Percentiles rank a stretch among this genome's conserved stretches.
phyloP scores from a whole-genome alignment of 2,888 invertebrate species.

The Chrysolina americana region DNA sequence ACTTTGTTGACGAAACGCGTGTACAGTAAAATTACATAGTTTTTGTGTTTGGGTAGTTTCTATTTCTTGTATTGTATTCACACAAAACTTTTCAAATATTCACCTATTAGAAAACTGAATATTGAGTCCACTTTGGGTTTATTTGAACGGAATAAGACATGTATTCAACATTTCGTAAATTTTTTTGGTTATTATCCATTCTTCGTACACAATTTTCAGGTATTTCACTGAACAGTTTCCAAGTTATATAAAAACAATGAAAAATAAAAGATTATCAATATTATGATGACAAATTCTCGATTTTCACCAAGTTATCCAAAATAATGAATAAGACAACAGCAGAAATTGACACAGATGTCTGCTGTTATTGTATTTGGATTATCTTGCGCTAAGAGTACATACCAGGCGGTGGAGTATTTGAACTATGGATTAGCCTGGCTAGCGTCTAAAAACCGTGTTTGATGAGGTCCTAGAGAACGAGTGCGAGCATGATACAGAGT shows the following conservation, averaged over 20 bases:
- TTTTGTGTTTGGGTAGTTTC: no score
- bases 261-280: slow-evolving; percentile 14
- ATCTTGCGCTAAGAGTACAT: slow-evolving; percentile 55
- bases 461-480: slow-evolving; percentile 26
- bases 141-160: no score
- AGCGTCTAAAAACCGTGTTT: slow-evolving; percentile 62
- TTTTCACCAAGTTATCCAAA: slow-evolving; percentile 27
- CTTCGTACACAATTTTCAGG: neutral
- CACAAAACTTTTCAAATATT: no score
- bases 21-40: no score
- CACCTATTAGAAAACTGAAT: no score
- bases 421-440: slow-evolving; percentile 66
- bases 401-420: slow-evolving; percentile 64
- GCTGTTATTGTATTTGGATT: slow-evolving; percentile 58
- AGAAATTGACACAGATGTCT: slow-evolving; percentile 53
- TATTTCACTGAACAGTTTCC: neutral
- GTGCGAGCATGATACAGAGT: slow-evolving; percentile 25
- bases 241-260: no score
- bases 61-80: no score
- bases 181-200: neutral
- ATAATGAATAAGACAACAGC: slow-evolving; percentile 51
- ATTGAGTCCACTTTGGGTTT: no score
- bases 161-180: no score
- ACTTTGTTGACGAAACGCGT: no score
- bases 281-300: slow-evolving; percentile 30